Percentiles rank a stretch among this genome's conserved stretches.
Conservation (phyloP, 2,888 invertebrate genomes). For the Tanypteryx hageni region DNA sequence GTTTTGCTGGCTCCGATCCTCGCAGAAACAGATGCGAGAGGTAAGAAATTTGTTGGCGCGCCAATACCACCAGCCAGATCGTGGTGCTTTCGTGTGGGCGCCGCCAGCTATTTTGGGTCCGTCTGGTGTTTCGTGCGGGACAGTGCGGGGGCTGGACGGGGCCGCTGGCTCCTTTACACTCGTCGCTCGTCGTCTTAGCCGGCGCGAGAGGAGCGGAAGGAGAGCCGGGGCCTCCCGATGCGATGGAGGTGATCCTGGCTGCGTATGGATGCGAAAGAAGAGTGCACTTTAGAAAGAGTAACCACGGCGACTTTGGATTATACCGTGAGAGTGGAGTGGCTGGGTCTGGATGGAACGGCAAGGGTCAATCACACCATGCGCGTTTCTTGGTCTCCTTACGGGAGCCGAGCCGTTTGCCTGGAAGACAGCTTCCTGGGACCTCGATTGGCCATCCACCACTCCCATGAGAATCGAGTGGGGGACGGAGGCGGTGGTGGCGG, state of each 20-base stretch:
- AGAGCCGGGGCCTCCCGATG: constrained; percentile 1
- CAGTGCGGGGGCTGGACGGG: constrained; percentile 54
- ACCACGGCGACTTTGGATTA: constrained; percentile 66
- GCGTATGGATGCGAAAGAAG: constrained; percentile 65
- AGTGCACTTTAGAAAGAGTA: constrained; percentile 26
- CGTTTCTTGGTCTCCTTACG: constrained; percentile 51
- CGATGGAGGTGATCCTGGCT: constrained; percentile 62
- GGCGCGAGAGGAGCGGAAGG: not conserved
- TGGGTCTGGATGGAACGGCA: constrained; percentile 67
- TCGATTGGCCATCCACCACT: not conserved
- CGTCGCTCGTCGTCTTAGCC: not conserved
- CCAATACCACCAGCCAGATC: constrained; percentile 53
- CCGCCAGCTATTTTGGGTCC: constrained; percentile 23
- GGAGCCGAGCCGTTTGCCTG: constrained; percentile 67
- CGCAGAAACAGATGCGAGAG: not conserved
- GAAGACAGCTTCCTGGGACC: not conserved
- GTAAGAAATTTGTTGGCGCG: constrained; percentile 2
- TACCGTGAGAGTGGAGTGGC: constrained; percentile 68
- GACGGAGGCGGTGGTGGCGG: constrained; percentile 65
- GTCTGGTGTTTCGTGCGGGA: constrained; percentile 51
- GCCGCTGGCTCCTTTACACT: constrained; percentile 15
- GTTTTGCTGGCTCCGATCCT: not conserved
- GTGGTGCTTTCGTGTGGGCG: constrained; percentile 41
- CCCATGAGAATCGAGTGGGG: constrained; percentile 49
- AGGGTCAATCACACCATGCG: constrained; percentile 67